phyloP scores from a whole-genome alignment of 2,113 vertebrate genomes.

The Spea multiplicata region DNA sequence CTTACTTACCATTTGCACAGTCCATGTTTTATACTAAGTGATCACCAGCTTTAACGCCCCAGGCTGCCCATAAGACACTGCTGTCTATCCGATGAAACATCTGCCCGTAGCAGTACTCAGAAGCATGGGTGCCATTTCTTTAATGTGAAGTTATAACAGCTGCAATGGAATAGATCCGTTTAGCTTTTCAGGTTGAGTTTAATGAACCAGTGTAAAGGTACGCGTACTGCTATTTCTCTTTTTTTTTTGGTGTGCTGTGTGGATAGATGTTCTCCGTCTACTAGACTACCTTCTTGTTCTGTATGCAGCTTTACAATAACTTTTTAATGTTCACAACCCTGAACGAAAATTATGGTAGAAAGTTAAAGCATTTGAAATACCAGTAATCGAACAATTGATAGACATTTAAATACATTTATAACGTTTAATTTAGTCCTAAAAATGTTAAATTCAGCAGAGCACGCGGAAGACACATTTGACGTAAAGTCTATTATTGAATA shows the following conservation, averaged over 20 bases:
- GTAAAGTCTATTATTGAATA: too few species aligned
- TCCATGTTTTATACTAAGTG: slow-evolving; percentile 29
- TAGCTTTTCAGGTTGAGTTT: slow-evolving; percentile 26
- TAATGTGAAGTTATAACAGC: background rate
- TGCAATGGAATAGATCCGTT: background rate
- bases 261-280: too few species aligned
- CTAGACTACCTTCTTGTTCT: too few species aligned
- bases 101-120: slow-evolving; percentile 2
- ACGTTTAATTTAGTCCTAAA: too few species aligned
- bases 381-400: too few species aligned
- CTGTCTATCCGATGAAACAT: slow-evolving; percentile 15
- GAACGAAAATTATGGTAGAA: too few species aligned
- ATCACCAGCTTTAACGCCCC: slow-evolving; percentile 31
- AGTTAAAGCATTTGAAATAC: too few species aligned
- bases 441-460: too few species aligned
- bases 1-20: slow-evolving; percentile 5
- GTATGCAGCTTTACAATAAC: too few species aligned
- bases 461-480: too few species aligned
- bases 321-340: too few species aligned
- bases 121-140: slow-evolving; percentile 21
- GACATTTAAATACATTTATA: too few species aligned
- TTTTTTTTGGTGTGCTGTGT: slow-evolving; percentile 1
- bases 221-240: slow-evolving; percentile 17
- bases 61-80: slow-evolving; percentile 14
- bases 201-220: slow-evolving; percentile 26